Conservation (phyloP, 2,888 invertebrate genomes). For the Salpingus planirostris region DNA sequence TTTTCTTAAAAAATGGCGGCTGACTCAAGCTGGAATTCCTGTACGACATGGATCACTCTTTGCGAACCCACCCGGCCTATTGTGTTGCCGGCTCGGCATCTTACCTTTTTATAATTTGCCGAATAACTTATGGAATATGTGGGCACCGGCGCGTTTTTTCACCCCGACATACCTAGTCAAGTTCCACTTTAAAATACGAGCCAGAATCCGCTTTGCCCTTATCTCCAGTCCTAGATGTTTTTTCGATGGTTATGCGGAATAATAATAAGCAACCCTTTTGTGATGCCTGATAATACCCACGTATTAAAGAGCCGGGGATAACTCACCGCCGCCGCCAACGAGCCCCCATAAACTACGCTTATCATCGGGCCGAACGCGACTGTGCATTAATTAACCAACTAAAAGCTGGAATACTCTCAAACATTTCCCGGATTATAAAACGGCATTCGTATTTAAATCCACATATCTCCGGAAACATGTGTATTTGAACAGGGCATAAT, state of each 20-base stretch:
- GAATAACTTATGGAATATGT: no score
- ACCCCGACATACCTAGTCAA: no score
- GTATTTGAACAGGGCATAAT: slow-evolving; percentile 30
- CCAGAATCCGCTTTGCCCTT: no score
- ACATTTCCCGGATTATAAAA: slow-evolving; percentile 27
- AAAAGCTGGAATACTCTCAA: slow-evolving; percentile 30
- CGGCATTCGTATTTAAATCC: slow-evolving; percentile 21
- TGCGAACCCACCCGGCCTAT: slow-evolving; percentile 10
- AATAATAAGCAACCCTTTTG: no score
- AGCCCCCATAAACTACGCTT: slow-evolving; percentile 31
- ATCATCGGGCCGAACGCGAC: slow-evolving; percentile 34
- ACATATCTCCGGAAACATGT: slow-evolving; percentile 35
- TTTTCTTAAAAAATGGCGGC: slow-evolving; percentile 31
- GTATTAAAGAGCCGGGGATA: no score
- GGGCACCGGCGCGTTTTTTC: no score
- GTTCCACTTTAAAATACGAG: no score
- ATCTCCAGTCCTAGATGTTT: no score
- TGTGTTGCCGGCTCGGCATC: no score
- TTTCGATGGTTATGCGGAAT: no score
- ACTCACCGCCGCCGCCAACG: slow-evolving; percentile 10
- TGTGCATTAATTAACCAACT: slow-evolving; percentile 36
- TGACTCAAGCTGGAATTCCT: slow-evolving; percentile 22
- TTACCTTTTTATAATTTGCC: no score
- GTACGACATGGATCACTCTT: slow-evolving; percentile 16
- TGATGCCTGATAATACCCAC: no score